Percentiles rank a stretch among this genome's conserved stretches.
phyloP scores from a whole-genome alignment of 2,888 invertebrate genomes.

The Pammene fasciana region DNA sequence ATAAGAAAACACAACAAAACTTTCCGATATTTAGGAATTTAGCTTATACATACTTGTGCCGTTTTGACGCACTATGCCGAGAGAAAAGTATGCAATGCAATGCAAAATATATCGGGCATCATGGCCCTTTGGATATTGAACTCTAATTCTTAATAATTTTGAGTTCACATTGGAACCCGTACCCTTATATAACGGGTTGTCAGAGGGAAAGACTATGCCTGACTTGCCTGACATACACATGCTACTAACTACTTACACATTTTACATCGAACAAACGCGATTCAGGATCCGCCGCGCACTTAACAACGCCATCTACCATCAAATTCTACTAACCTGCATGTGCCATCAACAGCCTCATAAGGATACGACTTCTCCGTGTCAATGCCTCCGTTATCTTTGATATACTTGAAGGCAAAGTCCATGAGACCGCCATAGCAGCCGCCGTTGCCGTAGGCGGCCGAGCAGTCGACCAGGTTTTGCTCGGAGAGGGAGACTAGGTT shows the following conservation, averaged over 20 bases:
- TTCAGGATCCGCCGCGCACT: neutral
- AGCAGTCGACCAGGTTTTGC: conserved; percentile 96
- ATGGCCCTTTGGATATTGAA: too few species aligned
- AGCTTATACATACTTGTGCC: too few species aligned
- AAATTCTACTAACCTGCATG: conserved; percentile 79
- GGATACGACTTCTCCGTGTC: conserved; percentile 95
- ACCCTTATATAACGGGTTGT: too few species aligned
- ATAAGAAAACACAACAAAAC: too few species aligned
- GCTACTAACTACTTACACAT: neutral
- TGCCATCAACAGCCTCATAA: conserved; percentile 90
- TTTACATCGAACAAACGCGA: neutral
- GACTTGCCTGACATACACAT: too few species aligned
- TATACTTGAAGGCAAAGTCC: conserved; percentile 93
- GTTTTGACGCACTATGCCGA: too few species aligned
- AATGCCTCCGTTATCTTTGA: conserved; percentile 92
- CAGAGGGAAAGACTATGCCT: too few species aligned
- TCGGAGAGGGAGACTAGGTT: conserved; percentile 93
- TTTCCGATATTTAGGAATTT: too few species aligned
- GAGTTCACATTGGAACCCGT: too few species aligned
- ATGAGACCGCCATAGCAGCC: conserved; percentile 94
- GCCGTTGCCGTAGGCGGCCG: conserved; percentile 91
- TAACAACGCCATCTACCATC: neutral
- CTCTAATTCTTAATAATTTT: too few species aligned
- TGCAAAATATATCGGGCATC: too few species aligned
- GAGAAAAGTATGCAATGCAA: too few species aligned